phyloP scores from a whole-genome alignment of 2,797 vertebrate genomes.

The Rhinophrynus dorsalis region DNA sequence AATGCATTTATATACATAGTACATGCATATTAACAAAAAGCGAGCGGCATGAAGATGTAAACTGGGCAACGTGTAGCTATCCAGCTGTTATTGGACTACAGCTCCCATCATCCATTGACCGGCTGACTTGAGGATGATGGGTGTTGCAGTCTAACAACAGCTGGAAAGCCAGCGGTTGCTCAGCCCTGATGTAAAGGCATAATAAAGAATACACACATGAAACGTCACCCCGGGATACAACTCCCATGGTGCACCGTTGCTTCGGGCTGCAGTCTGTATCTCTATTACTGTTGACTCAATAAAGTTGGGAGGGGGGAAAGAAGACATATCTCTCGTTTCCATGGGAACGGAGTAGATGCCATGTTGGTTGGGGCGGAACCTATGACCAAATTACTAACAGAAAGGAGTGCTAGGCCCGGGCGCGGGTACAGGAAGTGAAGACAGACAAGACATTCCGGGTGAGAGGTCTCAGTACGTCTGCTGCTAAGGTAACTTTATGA shows the following conservation, averaged over 20 bases:
- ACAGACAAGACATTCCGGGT: not conserved
- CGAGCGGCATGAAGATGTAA: too few species aligned
- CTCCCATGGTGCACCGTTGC: conserved; percentile 45
- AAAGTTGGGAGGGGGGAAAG: conserved; percentile 36
- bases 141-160: too few species aligned
- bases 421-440: not conserved
- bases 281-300: conserved; percentile 35
- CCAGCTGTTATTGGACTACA: too few species aligned
- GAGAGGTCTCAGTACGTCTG: not conserved
- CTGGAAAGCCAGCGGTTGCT: too few species aligned
- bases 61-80: too few species aligned
- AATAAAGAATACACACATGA: conserved; percentile 36
- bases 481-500: not conserved
- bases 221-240: conserved; percentile 45
- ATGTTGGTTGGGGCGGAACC: conserved; percentile 13
- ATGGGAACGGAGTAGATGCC: conserved; percentile 1
- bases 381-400: too few species aligned
- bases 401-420: too few species aligned
- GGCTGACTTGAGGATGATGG: too few species aligned
- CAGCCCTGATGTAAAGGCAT: too few species aligned
- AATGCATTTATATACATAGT: too few species aligned
- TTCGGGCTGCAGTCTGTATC: conserved; percentile 36
- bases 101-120: too few species aligned
- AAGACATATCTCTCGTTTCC: conserved; percentile 14
- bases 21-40: too few species aligned